Percentiles rank a stretch among this genome's conserved stretches.
Evolutionary conservation across 2,888 invertebrate genomes (phyloP).

Genomic region (Cybosia mesomella): DNA sequence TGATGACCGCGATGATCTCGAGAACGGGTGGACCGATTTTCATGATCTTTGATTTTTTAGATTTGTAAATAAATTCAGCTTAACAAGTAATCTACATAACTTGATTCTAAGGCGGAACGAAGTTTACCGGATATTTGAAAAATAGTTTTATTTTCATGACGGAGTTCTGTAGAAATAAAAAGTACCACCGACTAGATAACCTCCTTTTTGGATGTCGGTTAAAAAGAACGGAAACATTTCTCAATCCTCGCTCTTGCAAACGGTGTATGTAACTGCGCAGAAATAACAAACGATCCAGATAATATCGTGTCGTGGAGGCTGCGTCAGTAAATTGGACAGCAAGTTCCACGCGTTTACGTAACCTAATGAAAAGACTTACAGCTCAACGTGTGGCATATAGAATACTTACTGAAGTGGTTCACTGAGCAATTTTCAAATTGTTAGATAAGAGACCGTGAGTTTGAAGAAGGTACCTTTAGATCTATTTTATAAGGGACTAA

Average conservation of each 20-base stretch:
- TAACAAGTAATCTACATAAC: no score
- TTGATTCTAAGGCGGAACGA: no score
- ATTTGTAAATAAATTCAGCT: no score
- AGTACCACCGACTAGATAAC: not conserved
- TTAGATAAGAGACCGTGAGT: not conserved
- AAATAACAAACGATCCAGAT: slow-evolving; percentile 44
- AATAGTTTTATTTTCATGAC: no score
- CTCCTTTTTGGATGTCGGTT: not conserved
- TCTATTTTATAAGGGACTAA: no score
- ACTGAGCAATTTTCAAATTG: slow-evolving; percentile 6
- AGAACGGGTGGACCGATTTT: no score
- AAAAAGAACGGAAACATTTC: slow-evolving; percentile 2
- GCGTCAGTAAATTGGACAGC: slow-evolving; percentile 43
- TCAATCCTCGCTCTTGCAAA: slow-evolving; percentile 11
- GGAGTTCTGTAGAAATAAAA: not conserved
- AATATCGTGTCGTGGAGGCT: slow-evolving; percentile 45
- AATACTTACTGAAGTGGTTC: not conserved
- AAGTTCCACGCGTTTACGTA: slow-evolving; percentile 48
- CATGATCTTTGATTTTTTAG: no score
- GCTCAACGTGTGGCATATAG: not conserved
- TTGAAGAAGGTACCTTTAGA: not conserved
- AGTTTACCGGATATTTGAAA: no score
- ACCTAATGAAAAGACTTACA: slow-evolving; percentile 23
- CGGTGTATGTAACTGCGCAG: slow-evolving; percentile 14
- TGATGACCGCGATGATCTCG: no score